phyloP scores from a whole-genome alignment of 2,113 vertebrate genomes.

The Cettia cetti region DNA sequence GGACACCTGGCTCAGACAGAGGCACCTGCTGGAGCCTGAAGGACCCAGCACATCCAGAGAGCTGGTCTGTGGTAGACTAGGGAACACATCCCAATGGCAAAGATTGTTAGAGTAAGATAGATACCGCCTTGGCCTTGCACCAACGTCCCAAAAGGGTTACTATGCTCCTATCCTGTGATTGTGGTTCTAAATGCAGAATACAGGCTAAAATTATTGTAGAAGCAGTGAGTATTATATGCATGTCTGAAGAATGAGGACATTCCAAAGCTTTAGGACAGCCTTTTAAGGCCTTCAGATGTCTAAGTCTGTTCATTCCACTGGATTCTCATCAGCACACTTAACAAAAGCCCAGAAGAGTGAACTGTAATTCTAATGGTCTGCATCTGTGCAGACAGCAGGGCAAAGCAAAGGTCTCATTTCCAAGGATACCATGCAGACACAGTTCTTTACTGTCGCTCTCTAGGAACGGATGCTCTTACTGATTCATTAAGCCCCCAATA shows the following conservation, averaged over 20 bases:
- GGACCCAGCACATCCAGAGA: background rate
- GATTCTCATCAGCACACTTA: background rate
- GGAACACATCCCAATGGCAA: background rate
- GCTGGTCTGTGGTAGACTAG: background rate
- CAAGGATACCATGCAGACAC: slow-evolving; percentile 3
- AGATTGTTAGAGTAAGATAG: background rate
- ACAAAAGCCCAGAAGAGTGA: background rate
- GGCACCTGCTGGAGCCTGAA: background rate
- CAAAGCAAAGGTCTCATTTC: slow-evolving; percentile 8
- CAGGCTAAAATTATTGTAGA: background rate
- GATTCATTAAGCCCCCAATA: slow-evolving; percentile 50
- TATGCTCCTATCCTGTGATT: background rate
- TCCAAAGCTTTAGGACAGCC: background rate
- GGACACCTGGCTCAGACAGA: background rate
- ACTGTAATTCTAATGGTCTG: background rate
- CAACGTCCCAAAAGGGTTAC: background rate
- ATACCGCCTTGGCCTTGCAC: background rate
- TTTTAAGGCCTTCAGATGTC: background rate
- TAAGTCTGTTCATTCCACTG: fast-evolving
- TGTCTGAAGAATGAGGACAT: background rate
- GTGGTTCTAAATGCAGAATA: background rate
- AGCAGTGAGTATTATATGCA: background rate
- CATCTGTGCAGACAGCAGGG: background rate
- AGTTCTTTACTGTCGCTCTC: background rate
- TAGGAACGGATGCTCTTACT: background rate